Base-by-base conservation (phyloP, 2,113 vertebrate species). In the Misgurnus anguillicaudatus region DNA sequence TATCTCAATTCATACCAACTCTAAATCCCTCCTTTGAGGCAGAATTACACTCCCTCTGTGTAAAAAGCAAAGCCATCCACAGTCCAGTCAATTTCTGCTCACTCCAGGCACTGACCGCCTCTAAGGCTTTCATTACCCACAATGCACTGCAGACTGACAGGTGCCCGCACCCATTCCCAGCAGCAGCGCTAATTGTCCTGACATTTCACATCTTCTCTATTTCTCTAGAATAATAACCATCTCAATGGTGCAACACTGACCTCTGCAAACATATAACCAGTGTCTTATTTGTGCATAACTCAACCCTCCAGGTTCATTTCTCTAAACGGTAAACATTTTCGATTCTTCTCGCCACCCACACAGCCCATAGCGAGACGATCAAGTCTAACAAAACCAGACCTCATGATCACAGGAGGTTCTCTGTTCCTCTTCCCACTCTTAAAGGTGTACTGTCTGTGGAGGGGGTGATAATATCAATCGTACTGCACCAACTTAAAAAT, bases 401-500 rank as follows among this genome's bases (percentile, higher is more conserved):
- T 67, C 17, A 47, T 2, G 6, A 78, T 41, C 39, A 47, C 38
- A 47, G 24, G 10, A 14, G 8, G 2, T 63, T 61, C 42, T 31
- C 5, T 38, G 21, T 75, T 75, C 24, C 73, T 19, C 41, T 61
- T 39, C 7, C 6, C 36, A 13, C 70, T 24, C 3, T 41, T 60
- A 31, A 69, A 53, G 57, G 71, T 47, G 6, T 55, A 38, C 11
- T 75, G 38, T 74, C 21, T 31, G 64, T 39, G 47, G 36, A 58
- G 36, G 64, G 45, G 77, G 47, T 53, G 75, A 76, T 58, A 17
- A 75, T 51, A 75, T 68, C 17, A 58, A 83, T 78, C 71, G 84
- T 81, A 86, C 4, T 87, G 84, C 87, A 87, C 73, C 80, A 87
- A 84, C 84, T 86, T 84, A 86, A 82, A 61, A 74, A 84, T 88